Base-by-base conservation (phyloP, 2,113 vertebrate species). In the Fulmarus glacialis region DNA sequence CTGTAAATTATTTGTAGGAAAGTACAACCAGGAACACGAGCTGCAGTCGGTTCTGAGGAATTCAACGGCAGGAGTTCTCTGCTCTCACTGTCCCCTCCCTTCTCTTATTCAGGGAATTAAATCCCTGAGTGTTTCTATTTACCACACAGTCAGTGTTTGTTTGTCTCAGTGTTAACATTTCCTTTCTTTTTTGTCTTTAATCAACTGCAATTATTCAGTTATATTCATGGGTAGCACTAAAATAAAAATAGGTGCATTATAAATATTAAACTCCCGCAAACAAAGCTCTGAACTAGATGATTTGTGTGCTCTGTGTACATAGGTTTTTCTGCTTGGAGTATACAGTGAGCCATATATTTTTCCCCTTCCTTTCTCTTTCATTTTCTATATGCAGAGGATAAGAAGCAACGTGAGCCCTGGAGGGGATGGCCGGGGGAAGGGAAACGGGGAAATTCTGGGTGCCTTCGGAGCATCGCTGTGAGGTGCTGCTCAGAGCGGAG, bases 141-240 rank as follows among this genome's bases (percentile, higher is more conserved):
- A 96, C 93, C 94, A 97, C 89, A 96, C 71, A 97, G 95, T 91
- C 87, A 96, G 94, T 63, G 80, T 87, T 97, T 97, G 87, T 96
- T 98, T 97, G 93, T 89, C 97, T 97, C 91, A 85, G 3, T 89
- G 93, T 92, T 97, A 97, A 95, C 93, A 74, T 92, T 97, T 97
- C 82, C 97, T 97, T 97, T 97, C 87, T 96, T 97, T 85, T 80
- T 60, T 87, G 56, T 82, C 97, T 98, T 97, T 97, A 95, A 97
- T 98, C 96, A 97, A 82, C 97, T 82, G 84, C 94, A 98, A 97
- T 98, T 98, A 97, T 95, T 93, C 97, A 97, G 85, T 96, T 94
- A 97, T 89, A 95, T 91, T 98, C 93, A 96, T 82, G 93, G 96
- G 89, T 89, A 97, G 96, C 94, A 94, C 67, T 97, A 96, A 97